phyloP scores from a whole-genome alignment of 1,140 invertebrate species.

The Trachymyrmex septentrionalis region DNA sequence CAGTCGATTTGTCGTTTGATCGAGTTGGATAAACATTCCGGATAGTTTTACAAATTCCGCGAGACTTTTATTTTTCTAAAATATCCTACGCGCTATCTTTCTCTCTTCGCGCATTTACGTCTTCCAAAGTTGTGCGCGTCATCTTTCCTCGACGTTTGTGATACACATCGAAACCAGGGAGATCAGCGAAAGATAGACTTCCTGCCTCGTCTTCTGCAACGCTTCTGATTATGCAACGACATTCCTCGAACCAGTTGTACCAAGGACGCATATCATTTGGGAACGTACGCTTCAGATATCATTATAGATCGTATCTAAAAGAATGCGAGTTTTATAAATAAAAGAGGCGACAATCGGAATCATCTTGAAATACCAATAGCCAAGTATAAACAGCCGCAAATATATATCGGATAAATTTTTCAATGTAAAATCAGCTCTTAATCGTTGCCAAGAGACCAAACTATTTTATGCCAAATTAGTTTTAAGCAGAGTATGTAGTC shows the following conservation, averaged over 20 bases:
- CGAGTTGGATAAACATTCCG: background rate
- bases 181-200: constrained; percentile 42
- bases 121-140: background rate
- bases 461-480: background rate
- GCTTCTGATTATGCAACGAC: constrained; percentile 69
- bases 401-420: constrained; percentile 23
- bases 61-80: constrained; percentile 30
- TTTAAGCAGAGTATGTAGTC: too few species aligned
- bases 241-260: constrained; percentile 71
- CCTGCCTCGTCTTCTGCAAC: constrained; percentile 4
- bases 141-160: background rate
- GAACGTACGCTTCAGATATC: constrained; percentile 4
- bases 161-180: background rate
- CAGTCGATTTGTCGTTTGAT: constrained; percentile 16
- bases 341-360: background rate
- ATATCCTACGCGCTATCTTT: background rate
- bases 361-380: background rate
- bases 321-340: background rate
- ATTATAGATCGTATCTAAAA: constrained; percentile 12
- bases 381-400: background rate
- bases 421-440: too few species aligned
- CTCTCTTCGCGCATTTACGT: background rate
- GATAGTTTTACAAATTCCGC: constrained; percentile 2
- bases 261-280: constrained; percentile 67
- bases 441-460: background rate